Base-by-base conservation (phyloP, 2,113 vertebrate genomes). In the Mionectes macconnelli region DNA sequence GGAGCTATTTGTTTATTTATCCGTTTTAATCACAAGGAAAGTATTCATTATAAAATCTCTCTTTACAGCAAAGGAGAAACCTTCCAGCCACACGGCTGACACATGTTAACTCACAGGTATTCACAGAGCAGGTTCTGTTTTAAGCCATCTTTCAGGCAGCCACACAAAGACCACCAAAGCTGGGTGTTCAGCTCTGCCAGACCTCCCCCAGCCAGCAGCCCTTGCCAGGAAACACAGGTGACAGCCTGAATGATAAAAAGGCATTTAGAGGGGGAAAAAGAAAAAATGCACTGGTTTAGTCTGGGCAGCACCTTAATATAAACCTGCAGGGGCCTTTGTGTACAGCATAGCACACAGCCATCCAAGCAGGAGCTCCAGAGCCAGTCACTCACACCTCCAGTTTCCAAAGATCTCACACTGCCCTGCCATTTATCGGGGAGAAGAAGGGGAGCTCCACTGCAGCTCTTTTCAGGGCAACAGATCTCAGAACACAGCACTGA, bases 191-290 rank as follows among this genome's bases (percentile, higher is more conserved):
- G 94, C 90, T 96, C 89, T 96, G 96, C 97, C 97, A 97, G 97
- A 97, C 97, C 97, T 97, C 97, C 97, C 97, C 96, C 97, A 97
- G 97, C 96, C 92, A 94, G 96, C 90, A 95, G 93, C 60, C 74
- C 87, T 94, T 97, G 97, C 97, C 97, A 97, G 97, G 97, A 97
- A 97, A 97, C 97, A 97, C 97, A 97, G 97, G 97, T 97, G 97
- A 97, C 97, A 97, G 96, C 94, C 92, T 96, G 97, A 96, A 97
- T 97, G 97, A 97, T 97, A 97, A 97, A 97, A 97, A 97, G 96
- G 96, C 97, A 97, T 97, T 97, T 97, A 97, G 83, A 97, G 67
- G 79, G 79, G 91, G 85, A 75, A 97, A 95, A 96, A 93, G 90
- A 81, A 96, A 94, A 96, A 95, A 96, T 60, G 83, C 70, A 67